These are phyloP conservation scores for Halcyon leucocephala DNA, from an alignment of 2,797 vertebrate genomes.

Conservation along the genomic window DNA sequence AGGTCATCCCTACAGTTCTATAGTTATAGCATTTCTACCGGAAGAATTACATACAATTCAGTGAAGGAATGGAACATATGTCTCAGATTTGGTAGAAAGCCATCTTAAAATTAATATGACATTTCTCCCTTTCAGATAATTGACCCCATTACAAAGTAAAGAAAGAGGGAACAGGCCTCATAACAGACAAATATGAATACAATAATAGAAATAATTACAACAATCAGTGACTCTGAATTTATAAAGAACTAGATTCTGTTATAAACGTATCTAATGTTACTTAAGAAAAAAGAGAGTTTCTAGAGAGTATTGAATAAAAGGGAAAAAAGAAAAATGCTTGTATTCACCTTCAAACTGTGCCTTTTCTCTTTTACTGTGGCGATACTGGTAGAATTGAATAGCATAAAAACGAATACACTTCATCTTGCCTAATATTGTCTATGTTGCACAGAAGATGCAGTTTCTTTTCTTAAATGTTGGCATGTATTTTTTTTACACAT, in stretches of 20 bases:
- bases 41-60: background rate
- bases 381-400: background rate
- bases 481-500: background rate
- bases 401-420: background rate
- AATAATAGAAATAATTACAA: background rate
- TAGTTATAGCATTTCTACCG: background rate
- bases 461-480: background rate
- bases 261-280: background rate
- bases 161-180: background rate
- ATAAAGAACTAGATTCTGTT: background rate
- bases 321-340: background rate
- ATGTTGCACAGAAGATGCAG: background rate
- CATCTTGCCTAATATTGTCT: background rate
- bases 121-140: background rate
- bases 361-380: background rate
- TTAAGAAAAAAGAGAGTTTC: background rate
- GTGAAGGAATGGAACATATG: background rate
- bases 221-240: background rate
- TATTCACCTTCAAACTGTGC: background rate
- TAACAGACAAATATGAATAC: background rate
- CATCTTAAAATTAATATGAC: background rate
- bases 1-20: background rate
- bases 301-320: background rate
- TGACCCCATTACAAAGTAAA: background rate
- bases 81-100: background rate